Percentiles rank a stretch among this genome's conserved stretches.
These are phyloP conservation scores for Drosophila subsilvestris DNA, from an alignment of 2,888 invertebrate genomes.

Conservation along the genomic window DNA sequence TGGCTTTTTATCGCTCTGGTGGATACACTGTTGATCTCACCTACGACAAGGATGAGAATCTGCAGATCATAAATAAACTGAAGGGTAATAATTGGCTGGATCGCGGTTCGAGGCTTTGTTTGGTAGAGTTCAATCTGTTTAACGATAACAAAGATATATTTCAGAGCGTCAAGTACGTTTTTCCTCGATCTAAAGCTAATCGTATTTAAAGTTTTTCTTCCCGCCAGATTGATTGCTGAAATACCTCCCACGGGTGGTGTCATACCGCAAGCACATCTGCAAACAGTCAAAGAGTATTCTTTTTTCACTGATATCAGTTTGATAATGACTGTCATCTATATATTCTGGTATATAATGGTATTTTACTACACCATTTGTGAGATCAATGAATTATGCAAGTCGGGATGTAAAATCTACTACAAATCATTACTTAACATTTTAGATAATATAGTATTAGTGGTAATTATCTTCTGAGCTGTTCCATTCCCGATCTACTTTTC, in stretches of 20 bases:
- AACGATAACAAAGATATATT: conserved; percentile 90
- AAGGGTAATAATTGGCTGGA: conserved; percentile 87
- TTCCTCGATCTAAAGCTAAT: not conserved
- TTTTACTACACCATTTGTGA: conserved; percentile 87
- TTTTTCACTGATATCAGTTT: conserved; percentile 85
- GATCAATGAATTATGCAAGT: conserved; percentile 85
- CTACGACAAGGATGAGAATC: conserved; percentile 82
- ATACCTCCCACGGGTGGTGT: conserved; percentile 89
- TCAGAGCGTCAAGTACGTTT: conserved; percentile 86
- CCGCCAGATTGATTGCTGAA: conserved; percentile 87
- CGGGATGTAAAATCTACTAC: conserved; percentile 85
- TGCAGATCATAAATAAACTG: conserved; percentile 84
- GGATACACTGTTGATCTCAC: conserved; percentile 86
- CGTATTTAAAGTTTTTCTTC: not conserved
- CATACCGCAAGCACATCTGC: conserved; percentile 86
- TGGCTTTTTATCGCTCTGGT: conserved; percentile 86
- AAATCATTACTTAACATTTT: conserved; percentile 87
- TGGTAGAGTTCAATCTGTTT: conserved; percentile 90
- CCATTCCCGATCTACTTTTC: not conserved
- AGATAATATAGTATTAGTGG: conserved; percentile 86
- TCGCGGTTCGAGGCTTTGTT: conserved; percentile 88
- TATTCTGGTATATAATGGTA: conserved; percentile 85
- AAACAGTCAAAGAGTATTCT: conserved; percentile 86
- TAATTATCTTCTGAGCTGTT: conserved; percentile 61
- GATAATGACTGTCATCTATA: conserved; percentile 85